phyloP scores from a whole-genome alignment of 2,113 vertebrate species.

The Noctilio leporinus region DNA sequence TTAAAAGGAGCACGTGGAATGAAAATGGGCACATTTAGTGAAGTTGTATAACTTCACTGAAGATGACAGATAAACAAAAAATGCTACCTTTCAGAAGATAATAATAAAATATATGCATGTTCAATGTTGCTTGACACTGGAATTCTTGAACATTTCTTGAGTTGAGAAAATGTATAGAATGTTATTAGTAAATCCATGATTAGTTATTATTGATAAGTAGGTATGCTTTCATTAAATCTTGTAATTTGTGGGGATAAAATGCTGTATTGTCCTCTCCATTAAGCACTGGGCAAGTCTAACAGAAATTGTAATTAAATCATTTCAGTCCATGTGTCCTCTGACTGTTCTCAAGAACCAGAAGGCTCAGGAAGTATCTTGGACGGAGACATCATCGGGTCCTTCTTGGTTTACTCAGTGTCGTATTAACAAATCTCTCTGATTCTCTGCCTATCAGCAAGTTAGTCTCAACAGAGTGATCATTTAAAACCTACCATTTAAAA shows the following conservation, averaged over 20 bases:
- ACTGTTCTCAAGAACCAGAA: background rate
- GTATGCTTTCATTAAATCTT: background rate
- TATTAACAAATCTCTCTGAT: background rate
- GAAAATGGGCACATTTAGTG: background rate
- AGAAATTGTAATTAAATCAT: background rate
- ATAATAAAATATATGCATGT: background rate
- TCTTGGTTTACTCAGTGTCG: background rate
- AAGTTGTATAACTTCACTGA: background rate
- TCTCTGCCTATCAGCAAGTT: background rate
- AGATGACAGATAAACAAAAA: background rate
- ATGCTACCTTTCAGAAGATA: background rate
- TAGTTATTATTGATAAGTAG: background rate
- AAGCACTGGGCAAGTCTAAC: background rate
- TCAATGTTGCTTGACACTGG: background rate
- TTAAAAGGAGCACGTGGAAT: background rate
- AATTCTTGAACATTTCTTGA: background rate
- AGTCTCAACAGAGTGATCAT: background rate
- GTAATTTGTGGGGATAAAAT: background rate
- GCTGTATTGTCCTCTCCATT: background rate
- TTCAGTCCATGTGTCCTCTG: background rate
- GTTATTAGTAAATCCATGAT: background rate
- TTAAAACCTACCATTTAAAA: too few relatives aligned
- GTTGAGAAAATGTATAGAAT: background rate
- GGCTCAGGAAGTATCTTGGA: background rate
- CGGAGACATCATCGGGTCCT: background rate